Percentiles rank a stretch among this genome's conserved stretches.
phyloP scores from a whole-genome alignment of 2,113 vertebrate genomes.

The Cisticola juncidis region DNA sequence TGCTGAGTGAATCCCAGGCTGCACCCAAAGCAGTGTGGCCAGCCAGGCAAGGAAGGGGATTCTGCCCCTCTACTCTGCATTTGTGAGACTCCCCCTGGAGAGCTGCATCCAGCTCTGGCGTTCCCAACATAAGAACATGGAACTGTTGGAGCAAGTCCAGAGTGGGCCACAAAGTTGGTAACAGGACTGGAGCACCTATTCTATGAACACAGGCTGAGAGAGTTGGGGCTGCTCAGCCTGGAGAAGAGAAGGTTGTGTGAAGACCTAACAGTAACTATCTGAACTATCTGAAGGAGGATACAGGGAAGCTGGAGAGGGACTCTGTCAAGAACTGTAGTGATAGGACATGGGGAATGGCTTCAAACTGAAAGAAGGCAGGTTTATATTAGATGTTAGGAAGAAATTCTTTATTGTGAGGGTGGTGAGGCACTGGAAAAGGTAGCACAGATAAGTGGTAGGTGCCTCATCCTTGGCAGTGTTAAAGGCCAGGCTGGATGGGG shows the following conservation, averaged over 20 bases:
- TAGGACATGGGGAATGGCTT: background rate
- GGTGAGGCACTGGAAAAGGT: background rate
- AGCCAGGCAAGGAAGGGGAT: background rate
- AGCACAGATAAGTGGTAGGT: background rate
- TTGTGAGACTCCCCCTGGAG: background rate
- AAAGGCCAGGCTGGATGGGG: background rate
- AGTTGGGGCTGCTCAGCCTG: background rate
- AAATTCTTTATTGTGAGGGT: background rate
- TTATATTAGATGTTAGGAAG: background rate
- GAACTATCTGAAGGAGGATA: background rate
- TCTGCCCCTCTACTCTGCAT: background rate
- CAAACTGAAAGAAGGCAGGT: background rate
- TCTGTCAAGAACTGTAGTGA: background rate
- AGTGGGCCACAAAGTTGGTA: background rate
- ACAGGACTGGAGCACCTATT: background rate
- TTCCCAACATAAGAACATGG: background rate
- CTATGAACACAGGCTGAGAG: background rate
- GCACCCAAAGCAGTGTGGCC: background rate
- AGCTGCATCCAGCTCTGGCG: background rate
- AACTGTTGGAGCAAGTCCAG: background rate
- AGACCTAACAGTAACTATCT: background rate
- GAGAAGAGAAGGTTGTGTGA: background rate
- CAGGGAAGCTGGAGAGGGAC: background rate
- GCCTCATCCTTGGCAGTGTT: background rate
- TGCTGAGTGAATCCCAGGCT: background rate